Percentiles rank a stretch among this genome's conserved stretches.
These are phyloP conservation scores for Drusus annulatus DNA, from an alignment of 1,140 invertebrate genomes.

Conservation along the genomic window DNA sequence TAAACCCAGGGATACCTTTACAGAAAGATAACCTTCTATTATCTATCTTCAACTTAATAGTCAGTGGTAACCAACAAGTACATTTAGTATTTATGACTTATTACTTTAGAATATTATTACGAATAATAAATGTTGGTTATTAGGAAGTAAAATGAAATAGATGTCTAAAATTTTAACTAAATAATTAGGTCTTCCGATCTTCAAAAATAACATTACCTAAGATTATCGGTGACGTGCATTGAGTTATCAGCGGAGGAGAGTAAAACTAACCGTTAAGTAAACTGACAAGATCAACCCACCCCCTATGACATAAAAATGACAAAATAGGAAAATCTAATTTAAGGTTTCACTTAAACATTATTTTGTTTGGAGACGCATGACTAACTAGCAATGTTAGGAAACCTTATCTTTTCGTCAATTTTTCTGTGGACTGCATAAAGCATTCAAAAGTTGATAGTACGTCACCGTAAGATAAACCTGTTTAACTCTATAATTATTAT, in stretches of 20 bases:
- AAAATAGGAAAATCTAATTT: too few species aligned
- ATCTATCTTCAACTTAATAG: constrained; percentile 17
- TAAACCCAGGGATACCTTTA: too few species aligned
- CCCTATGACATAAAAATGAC: too few species aligned
- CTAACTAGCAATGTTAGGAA: too few species aligned
- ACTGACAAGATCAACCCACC: background rate
- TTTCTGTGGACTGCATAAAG: too few species aligned
- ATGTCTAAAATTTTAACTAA: constrained; percentile 18
- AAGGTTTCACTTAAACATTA: too few species aligned
- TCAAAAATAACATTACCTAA: background rate
- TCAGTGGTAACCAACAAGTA: constrained; percentile 28
- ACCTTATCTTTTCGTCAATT: too few species aligned
- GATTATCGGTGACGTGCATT: constrained; percentile 11
- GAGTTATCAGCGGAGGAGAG: constrained; percentile 3
- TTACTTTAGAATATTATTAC: constrained; percentile 10
- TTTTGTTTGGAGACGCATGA: too few species aligned
- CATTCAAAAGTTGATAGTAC: too few species aligned
- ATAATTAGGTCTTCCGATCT: constrained; percentile 6
- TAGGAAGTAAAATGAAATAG: background rate
- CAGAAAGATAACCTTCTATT: background rate
- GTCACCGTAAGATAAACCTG: too few species aligned
- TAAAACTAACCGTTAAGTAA: constrained; percentile 8
- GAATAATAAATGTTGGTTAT: constrained; percentile 24
- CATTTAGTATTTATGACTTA: constrained; percentile 24
- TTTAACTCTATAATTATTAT: too few species aligned